phyloP scores from a whole-genome alignment of 2,113 vertebrate genomes.

The Phrynosoma blainvillii region DNA sequence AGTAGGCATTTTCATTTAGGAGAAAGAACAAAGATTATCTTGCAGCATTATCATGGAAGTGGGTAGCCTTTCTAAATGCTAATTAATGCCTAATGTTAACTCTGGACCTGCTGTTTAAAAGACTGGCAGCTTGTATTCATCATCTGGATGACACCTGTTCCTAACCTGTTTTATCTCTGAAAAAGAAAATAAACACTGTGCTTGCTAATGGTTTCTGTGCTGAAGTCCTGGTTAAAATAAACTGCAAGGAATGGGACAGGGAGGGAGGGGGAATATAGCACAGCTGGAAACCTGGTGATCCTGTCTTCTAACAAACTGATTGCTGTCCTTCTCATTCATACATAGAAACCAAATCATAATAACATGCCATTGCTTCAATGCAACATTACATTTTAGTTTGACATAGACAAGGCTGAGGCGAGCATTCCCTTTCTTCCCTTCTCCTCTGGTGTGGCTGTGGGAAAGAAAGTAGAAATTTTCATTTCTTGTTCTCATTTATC shows the following conservation, averaged over 20 bases:
- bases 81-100: conserved; percentile 78
- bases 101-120: conserved; percentile 76
- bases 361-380: no score
- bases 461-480: not conserved
- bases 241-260: not conserved
- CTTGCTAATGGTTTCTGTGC: conserved; percentile 55
- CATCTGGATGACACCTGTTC: conserved; percentile 81
- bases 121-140: conserved; percentile 79
- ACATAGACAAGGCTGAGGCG: not conserved
- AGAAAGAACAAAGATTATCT: conserved; percentile 69
- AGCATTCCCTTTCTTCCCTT: no score
- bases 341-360: not conserved
- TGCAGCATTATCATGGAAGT: conserved; percentile 52
- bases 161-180: conserved; percentile 68
- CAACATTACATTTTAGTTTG: not conserved
- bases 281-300: conserved; percentile 11
- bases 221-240: conserved; percentile 46
- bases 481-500: not conserved
- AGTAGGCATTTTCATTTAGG: conserved; percentile 68
- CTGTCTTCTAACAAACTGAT: conserved; percentile 30
- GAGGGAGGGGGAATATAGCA: not conserved
- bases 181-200: conserved; percentile 68
- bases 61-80: conserved; percentile 74
- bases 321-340: conserved; percentile 45
- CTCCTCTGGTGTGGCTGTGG: not conserved